phyloP scores from a whole-genome alignment of 2,888 invertebrate species.

The Tenthredo distinguenda region DNA sequence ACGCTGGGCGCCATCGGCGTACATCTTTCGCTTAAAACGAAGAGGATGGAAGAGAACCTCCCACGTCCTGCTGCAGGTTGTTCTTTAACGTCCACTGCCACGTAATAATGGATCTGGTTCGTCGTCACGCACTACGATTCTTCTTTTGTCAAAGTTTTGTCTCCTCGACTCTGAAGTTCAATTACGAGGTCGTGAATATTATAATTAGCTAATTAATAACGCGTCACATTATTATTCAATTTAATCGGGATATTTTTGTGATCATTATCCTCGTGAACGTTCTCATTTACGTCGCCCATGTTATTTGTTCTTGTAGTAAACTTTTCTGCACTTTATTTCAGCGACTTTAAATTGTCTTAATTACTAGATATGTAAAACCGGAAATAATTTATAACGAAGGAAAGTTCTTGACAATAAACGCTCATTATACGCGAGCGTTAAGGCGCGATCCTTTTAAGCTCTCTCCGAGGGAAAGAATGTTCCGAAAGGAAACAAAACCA shows the following conservation, averaged over 20 bases:
- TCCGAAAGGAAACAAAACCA: background rate
- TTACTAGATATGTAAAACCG: background rate
- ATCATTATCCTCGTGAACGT: background rate
- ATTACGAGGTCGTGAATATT: background rate
- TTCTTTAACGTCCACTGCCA: background rate
- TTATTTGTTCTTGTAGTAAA: background rate
- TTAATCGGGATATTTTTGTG: background rate
- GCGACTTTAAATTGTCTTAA: background rate
- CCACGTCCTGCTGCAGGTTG: constrained; percentile 21
- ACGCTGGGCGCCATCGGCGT: constrained; percentile 59
- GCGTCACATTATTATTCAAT: background rate
- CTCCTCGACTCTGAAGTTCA: background rate
- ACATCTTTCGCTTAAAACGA: constrained; percentile 56
- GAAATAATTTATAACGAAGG: constrained; percentile 17
- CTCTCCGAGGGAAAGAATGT: background rate
- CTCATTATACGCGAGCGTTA: background rate
- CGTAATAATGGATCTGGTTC: background rate
- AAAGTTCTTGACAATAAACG: constrained; percentile 14
- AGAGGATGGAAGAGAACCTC: background rate
- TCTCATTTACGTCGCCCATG: background rate
- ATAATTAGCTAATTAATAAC: background rate
- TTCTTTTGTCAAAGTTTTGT: background rate
- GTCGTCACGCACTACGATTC: background rate
- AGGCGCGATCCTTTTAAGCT: constrained; percentile 38
- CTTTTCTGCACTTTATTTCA: background rate